Percentiles rank a stretch among this genome's conserved stretches.
Evolutionary conservation across 2,797 vertebrate genomes (phyloP).

Genomic region (Aulostomus chinensis): DNA sequence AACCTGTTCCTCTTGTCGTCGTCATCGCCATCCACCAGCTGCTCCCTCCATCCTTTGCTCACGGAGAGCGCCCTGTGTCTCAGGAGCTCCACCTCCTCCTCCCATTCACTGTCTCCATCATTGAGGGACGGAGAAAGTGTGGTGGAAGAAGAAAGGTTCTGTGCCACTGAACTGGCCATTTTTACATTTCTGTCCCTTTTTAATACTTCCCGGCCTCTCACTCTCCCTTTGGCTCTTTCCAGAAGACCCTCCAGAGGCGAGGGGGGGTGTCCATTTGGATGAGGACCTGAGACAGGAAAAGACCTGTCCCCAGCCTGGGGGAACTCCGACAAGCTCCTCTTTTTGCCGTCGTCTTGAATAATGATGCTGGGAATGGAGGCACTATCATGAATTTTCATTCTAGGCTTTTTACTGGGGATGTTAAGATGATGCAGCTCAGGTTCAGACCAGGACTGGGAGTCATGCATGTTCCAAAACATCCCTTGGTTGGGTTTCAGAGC

Average conservation of each 20-base stretch:
- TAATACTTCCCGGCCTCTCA: slow-evolving; percentile 24
- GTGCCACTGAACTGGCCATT: not conserved
- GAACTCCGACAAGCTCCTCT: not conserved
- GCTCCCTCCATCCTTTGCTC: slow-evolving; percentile 68
- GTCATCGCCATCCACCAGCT: slow-evolving; percentile 72
- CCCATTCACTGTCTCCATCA: slow-evolving; percentile 56
- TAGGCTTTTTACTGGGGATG: slow-evolving; percentile 28
- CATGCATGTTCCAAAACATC: slow-evolving; percentile 45
- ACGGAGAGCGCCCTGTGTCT: slow-evolving; percentile 44
- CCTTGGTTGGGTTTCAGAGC: slow-evolving; percentile 58
- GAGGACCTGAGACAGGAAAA: not conserved
- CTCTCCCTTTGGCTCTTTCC: slow-evolving; percentile 67
- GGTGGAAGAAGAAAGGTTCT: slow-evolving; percentile 17
- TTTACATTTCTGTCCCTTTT: slow-evolving; percentile 32
- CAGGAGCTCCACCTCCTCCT: slow-evolving; percentile 56
- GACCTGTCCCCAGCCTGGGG: not conserved
- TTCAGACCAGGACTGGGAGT: slow-evolving; percentile 54
- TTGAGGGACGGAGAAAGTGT: slow-evolving; percentile 45
- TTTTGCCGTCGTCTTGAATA: too few species aligned
- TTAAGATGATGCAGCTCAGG: slow-evolving; percentile 48
- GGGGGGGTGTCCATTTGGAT: not conserved
- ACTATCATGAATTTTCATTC: slow-evolving; percentile 62
- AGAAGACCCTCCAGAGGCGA: slow-evolving; percentile 69
- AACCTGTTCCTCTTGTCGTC: slow-evolving; percentile 68
- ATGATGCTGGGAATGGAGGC: slow-evolving; percentile 60